Evolutionary conservation across 2,888 invertebrate genomes (phyloP), one percentile per base, ranked within the genome.

Genomic region (Apamea sordens): DNA sequence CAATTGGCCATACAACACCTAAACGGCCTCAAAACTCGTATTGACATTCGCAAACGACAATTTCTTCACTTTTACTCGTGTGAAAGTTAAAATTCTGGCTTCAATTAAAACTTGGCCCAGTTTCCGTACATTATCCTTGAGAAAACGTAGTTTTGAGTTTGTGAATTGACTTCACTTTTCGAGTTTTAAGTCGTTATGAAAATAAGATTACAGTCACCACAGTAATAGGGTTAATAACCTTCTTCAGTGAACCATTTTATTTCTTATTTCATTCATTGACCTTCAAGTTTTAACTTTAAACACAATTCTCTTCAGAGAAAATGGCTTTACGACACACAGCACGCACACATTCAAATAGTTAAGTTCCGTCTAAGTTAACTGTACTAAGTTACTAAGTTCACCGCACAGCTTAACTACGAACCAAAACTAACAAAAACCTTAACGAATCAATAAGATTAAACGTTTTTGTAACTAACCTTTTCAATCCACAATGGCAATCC

Each of bases 401-500:
- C 63, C 36, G 63, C 73, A 73, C 76, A 83, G 28, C 64, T 85
- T 73, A 86, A 78, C 77, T 70, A 53, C 8, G 67, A 80, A 79
- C 64, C 74, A 59, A 80, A 53, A 73, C 64, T n/a, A 80, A 82
- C 82, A 79, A 85, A 83, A 77, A 79, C 69, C 65, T 65, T 79
- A 73, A 82, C 68, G 15, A 77, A 77, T 78, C 67, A 87, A 84
- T 77, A 24, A 75, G 56, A 67, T 75, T 77, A 80, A 75, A 76
- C 47, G 41, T 89, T 83, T 77, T 78, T 86, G 69, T 86, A 73
- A 83, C 90, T 87, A 79, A 94, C 94, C 93, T 92, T 90, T 88
- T 88, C 88, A 90, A 87, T 91, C 90, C 88, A 89, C 76, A 86
- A 83, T 76, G 73, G 93, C 92, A 95, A 95, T 95, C 93, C 95